Evolutionary conservation across 2,888 invertebrate species (phyloP).

Genomic region (Noctua comes): DNA sequence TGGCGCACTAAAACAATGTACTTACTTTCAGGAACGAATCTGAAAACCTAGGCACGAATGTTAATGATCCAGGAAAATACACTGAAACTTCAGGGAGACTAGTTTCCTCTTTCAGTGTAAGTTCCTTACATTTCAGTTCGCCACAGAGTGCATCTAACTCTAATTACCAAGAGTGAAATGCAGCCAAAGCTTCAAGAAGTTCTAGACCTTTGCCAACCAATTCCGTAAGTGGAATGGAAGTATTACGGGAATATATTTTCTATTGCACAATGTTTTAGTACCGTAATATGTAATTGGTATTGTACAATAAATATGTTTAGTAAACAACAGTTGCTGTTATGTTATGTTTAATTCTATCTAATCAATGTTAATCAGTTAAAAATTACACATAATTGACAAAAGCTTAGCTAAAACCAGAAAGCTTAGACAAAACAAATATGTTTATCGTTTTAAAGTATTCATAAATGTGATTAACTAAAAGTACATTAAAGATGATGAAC

Average conservation of each 20-base stretch:
- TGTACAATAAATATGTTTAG: not conserved
- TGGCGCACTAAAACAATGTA: constrained; percentile 47
- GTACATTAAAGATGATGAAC: constrained; percentile 54
- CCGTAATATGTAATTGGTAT: not conserved
- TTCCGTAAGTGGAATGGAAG: constrained; percentile 30
- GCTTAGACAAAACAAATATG: not conserved
- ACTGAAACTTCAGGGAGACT: not conserved
- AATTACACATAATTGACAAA: not conserved
- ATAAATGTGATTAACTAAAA: not conserved
- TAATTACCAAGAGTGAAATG: constrained; percentile 37
- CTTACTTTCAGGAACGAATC: not conserved
- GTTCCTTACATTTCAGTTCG: constrained; percentile 8
- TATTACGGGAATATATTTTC: constrained; percentile 18
- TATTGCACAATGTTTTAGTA: constrained; percentile 7
- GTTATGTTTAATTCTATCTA: not conserved
- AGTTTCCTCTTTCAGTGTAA: constrained; percentile 8
- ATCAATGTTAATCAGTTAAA: not conserved
- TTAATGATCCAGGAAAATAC: constrained; percentile 16
- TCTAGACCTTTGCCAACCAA: constrained; percentile 32
- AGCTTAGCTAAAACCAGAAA: not conserved
- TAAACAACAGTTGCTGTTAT: not conserved
- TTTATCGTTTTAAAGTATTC: not conserved
- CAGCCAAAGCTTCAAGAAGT: constrained; percentile 23
- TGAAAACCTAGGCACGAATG: not conserved
- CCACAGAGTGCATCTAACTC: constrained; percentile 25